These are phyloP conservation scores for Caenorhabditis zanzibari DNA, from an alignment of 2,888 invertebrate species.

Conservation along the genomic window DNA sequence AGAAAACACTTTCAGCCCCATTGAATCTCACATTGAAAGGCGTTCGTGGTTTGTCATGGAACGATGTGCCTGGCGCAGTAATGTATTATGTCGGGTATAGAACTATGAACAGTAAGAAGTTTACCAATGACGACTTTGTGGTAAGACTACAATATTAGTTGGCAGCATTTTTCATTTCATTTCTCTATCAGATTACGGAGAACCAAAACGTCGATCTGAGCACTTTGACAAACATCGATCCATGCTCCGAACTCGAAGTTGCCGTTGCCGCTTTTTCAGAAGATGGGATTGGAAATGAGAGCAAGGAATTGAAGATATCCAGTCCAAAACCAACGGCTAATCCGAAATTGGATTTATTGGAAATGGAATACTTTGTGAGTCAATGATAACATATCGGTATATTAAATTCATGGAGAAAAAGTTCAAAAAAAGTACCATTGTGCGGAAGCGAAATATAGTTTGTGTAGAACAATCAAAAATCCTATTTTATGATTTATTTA, in stretches of 20 bases:
- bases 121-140: constrained; percentile 31
- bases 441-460: not conserved
- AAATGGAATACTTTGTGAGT: constrained; percentile 51
- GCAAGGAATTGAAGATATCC: constrained; percentile 41
- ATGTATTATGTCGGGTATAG: constrained; percentile 59
- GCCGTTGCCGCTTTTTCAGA: constrained; percentile 49
- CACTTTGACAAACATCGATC: constrained; percentile 35
- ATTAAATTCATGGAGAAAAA: not conserved
- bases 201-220: constrained; percentile 32
- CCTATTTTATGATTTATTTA: too few species aligned
- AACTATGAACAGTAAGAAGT: constrained; percentile 25
- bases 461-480: not conserved
- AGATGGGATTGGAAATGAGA: constrained; percentile 54
- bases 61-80: constrained; percentile 62
- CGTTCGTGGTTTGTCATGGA: constrained; percentile 58
- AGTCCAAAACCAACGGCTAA: constrained; percentile 56
- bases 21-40: constrained; percentile 36
- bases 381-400: not conserved
- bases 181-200: constrained; percentile 39
- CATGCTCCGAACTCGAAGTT: constrained; percentile 50
- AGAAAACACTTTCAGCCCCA: constrained; percentile 38
- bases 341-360: constrained; percentile 47
- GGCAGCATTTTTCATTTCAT: not conserved
- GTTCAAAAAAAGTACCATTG: constrained; percentile 1
- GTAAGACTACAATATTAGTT: constrained; percentile 14